Conservation (phyloP, 2,888 invertebrate genomes). For the Sminthurides aquaticus region DNA sequence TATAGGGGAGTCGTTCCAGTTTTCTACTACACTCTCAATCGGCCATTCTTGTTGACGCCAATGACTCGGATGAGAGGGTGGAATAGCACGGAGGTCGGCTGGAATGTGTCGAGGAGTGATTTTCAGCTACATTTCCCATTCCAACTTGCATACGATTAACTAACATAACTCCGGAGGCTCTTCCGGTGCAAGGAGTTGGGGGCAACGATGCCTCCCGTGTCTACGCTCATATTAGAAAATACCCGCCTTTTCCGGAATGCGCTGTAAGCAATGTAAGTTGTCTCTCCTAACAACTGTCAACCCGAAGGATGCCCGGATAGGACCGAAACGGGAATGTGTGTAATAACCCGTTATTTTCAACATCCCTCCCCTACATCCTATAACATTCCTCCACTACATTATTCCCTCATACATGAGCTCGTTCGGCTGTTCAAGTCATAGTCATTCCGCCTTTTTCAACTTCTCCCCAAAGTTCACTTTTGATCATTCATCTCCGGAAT, state of each 20-base stretch:
- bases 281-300: too few relatives aligned
- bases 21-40: too few relatives aligned
- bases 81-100: conserved; percentile 34
- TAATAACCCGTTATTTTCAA: not conserved
- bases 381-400: not conserved
- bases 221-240: not conserved
- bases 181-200: too few relatives aligned
- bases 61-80: conserved; percentile 39
- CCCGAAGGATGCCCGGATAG: too few relatives aligned
- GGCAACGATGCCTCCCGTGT: too few relatives aligned
- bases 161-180: conserved; percentile 1
- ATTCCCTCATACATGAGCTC: not conserved
- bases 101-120: conserved; percentile 40
- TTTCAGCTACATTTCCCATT: conserved; percentile 42
- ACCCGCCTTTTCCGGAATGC: not conserved
- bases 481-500: too few relatives aligned
- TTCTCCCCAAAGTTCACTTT: not conserved
- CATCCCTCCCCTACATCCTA: not conserved
- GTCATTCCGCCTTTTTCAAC: not conserved
- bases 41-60: conserved; percentile 39
- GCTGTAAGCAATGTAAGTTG: too few relatives aligned
- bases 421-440: not conserved
- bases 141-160: conserved; percentile 33
- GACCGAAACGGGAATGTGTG: too few relatives aligned
- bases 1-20: conserved; percentile 31